Evolutionary conservation across 1,140 invertebrate species (phyloP).

Genomic region (Lepidurus arcticus): DNA sequence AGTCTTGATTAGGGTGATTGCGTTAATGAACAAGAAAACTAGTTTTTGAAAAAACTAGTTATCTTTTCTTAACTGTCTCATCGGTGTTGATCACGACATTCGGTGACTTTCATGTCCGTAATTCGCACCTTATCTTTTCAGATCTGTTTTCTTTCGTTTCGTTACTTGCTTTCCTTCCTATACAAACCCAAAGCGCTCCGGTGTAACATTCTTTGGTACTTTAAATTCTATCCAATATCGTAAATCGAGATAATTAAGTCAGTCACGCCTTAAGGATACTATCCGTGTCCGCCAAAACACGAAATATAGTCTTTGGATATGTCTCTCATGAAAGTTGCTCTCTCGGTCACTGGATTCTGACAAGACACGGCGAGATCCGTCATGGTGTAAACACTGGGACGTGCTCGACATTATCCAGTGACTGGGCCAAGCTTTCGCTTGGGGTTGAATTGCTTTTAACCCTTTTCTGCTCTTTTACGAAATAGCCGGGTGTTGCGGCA

Average conservation of each 20-base stretch:
- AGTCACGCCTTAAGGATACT: background rate
- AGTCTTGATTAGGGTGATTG: background rate
- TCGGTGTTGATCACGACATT: background rate
- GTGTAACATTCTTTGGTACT: background rate
- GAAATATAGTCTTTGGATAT: too few relatives aligned
- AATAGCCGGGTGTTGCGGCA: background rate
- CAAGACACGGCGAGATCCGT: constrained; percentile 5
- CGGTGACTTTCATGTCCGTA: background rate
- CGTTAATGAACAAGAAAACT: background rate
- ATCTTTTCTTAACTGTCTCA: background rate
- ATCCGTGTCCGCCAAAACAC: background rate
- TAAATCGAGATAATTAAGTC: background rate
- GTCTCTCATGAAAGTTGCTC: too few relatives aligned
- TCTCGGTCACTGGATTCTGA: background rate
- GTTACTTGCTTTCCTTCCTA: background rate
- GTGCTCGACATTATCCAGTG: background rate
- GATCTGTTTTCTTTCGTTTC: background rate
- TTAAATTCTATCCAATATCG: background rate
- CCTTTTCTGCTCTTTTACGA: background rate
- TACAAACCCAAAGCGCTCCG: background rate
- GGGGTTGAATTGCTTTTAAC: background rate
- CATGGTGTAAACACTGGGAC: background rate
- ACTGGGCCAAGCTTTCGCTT: background rate
- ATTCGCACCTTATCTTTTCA: background rate
- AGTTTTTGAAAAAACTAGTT: background rate